Percentiles rank a stretch among this genome's conserved stretches.
Evolutionary conservation across 2,888 invertebrate species (phyloP).

Genomic region (Glyphotaelius pellucidus): DNA sequence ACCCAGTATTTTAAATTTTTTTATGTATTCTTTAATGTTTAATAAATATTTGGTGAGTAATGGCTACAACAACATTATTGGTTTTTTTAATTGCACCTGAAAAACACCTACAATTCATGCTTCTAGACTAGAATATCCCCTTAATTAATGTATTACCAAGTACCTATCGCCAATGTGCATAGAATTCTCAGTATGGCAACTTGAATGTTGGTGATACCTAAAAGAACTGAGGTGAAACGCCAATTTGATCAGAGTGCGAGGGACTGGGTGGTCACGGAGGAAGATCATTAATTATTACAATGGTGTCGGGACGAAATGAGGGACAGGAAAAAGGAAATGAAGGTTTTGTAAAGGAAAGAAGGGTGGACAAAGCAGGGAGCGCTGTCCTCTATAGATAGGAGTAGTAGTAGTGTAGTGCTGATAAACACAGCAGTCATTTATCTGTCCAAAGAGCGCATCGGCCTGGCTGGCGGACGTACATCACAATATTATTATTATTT

Average conservation of each 20-base stretch:
- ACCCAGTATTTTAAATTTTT: too few species aligned
- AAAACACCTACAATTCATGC: too few species aligned
- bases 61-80: too few species aligned
- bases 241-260: background rate
- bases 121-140: too few species aligned
- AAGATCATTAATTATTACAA: background rate
- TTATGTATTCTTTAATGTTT: too few species aligned
- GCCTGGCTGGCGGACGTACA: background rate
- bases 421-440: background rate
- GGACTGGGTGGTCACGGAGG: background rate
- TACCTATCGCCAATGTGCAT: too few species aligned
- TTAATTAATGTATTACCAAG: too few species aligned
- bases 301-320: background rate
- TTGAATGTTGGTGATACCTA: background rate
- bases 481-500: background rate
- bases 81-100: too few species aligned
- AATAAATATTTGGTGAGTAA: too few species aligned
- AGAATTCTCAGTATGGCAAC: background rate
- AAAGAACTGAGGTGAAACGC: background rate
- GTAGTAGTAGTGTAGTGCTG: background rate
- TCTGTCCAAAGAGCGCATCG: background rate
- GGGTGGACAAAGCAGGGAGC: conserved; percentile 11
- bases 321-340: conserved; percentile 30
- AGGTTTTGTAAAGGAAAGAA: background rate
- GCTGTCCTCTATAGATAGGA: background rate